phyloP scores from a whole-genome alignment of 1,140 invertebrate genomes.

The Polypedilum pembai region DNA sequence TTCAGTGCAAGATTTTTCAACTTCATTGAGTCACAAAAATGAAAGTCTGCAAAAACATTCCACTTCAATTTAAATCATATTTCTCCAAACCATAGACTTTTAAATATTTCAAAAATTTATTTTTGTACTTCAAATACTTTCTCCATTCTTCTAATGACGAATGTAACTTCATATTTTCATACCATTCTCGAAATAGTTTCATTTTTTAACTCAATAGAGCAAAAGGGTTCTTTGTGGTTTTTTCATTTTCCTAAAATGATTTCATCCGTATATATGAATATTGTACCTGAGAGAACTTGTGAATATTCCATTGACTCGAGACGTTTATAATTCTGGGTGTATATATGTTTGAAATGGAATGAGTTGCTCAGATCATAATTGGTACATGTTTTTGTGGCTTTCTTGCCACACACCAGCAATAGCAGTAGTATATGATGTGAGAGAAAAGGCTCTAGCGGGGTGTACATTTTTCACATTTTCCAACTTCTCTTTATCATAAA shows the following conservation, averaged over 20 bases:
- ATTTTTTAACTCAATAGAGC: background rate
- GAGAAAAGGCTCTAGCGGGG: background rate
- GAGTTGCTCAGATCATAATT: background rate
- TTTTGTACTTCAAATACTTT: too few species aligned
- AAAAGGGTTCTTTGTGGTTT: conserved; percentile 17
- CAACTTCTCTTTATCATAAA: conserved; percentile 1
- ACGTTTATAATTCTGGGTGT: background rate
- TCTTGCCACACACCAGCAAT: background rate
- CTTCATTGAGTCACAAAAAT: too few species aligned
- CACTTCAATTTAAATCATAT: too few species aligned
- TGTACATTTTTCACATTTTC: conserved; percentile 7
- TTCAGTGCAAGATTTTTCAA: too few species aligned
- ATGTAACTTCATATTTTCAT: background rate
- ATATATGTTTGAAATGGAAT: background rate
- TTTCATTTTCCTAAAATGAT: background rate
- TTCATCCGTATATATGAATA: background rate
- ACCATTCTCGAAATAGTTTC: background rate
- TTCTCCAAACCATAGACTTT: too few species aligned
- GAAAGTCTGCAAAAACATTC: too few species aligned
- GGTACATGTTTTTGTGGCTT: conserved; percentile 10
- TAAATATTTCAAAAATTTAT: too few species aligned
- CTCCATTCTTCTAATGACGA: background rate
- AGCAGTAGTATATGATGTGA: background rate
- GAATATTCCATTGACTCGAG: background rate
- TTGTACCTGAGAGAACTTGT: background rate